Percentiles rank a stretch among this genome's conserved stretches.
Conservation (phyloP, 2,888 invertebrate genomes). For the Heliconius sara region DNA sequence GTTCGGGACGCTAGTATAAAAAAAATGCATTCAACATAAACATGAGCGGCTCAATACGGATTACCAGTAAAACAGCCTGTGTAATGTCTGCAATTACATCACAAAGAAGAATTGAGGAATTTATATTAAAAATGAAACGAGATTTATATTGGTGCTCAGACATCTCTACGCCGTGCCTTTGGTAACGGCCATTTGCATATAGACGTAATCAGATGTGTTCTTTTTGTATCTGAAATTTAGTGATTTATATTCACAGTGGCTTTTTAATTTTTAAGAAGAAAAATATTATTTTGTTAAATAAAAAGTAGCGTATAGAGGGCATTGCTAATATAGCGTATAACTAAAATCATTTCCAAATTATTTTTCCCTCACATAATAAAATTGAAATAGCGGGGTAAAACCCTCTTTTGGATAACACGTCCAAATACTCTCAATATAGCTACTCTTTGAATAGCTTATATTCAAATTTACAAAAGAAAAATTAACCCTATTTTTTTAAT, state of each 20-base stretch:
- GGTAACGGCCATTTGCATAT: constrained; percentile 63
- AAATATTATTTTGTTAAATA: background rate
- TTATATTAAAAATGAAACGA: constrained; percentile 24
- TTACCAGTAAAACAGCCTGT: background rate
- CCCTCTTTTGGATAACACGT: too few species aligned
- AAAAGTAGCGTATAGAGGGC: too few species aligned
- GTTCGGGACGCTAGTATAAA: too few species aligned
- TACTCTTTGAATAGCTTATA: too few species aligned
- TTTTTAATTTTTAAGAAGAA: background rate
- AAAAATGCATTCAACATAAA: background rate
- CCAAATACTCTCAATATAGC: too few species aligned
- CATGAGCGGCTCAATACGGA: background rate
- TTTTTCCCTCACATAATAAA: too few species aligned
- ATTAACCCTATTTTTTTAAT: too few species aligned
- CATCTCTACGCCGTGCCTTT: constrained; percentile 53
- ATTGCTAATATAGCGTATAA: too few species aligned
- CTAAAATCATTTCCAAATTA: too few species aligned
- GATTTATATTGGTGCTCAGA: constrained; percentile 35
- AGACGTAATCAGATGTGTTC: constrained; percentile 62
- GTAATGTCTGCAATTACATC: constrained; percentile 13
- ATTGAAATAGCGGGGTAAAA: too few species aligned
- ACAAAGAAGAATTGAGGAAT: constrained; percentile 18
- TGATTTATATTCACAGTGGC: background rate
- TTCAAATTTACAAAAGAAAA: too few species aligned
- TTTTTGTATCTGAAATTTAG: constrained; percentile 47